Evolutionary conservation across 2,797 vertebrate species (phyloP), one percentile per base, ranked within the genome.

Genomic region (Coregonus suidteri): DNA sequence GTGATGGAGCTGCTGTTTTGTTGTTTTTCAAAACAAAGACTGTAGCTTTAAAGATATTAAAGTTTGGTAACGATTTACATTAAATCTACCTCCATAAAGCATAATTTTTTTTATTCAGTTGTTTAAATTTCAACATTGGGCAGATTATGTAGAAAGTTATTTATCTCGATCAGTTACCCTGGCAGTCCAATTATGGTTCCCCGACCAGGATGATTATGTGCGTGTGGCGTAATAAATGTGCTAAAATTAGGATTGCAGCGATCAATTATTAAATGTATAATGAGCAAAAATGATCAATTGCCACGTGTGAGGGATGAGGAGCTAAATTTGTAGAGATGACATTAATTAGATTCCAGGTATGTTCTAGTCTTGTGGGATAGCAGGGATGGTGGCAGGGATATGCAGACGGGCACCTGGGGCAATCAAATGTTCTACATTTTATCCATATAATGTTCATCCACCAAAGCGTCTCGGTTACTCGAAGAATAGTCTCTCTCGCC

Each of bases 251-350:
- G 37, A 78, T 54, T 54, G 16, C 77, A 71, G 66, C 75, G 0
- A 82, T 88, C 35, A 83, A 88, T 85, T 85, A 88, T 88, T 87
- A 68, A 88, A 41, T 20, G 53, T 71, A 77, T 83, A 76, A 88
- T 88, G 85, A 75, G 56, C 74, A 34, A 4, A 47, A 35, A 62
- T 82, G 56, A 81, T 76, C 47, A 62, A 64, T 64, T 31, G 71
- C 76, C 51, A 67, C 16, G n/a, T 47, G 59, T 30, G 79, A 79
- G 41, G 41, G 53, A 79, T 77, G 78, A 82, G 20, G 16, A 37
- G 51, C 53, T 81, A 75, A 81, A 80, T 82, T 25, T 74, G 54
- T 74, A 31, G 72, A 35, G 6, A 41, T 20, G 11, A 56, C 15
- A 56, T 5, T 5, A 56, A 56, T 18, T 56, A 1, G 16, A 56